Base-by-base conservation (phyloP, 1,140 invertebrate genomes). In the Uloborus diversus region DNA sequence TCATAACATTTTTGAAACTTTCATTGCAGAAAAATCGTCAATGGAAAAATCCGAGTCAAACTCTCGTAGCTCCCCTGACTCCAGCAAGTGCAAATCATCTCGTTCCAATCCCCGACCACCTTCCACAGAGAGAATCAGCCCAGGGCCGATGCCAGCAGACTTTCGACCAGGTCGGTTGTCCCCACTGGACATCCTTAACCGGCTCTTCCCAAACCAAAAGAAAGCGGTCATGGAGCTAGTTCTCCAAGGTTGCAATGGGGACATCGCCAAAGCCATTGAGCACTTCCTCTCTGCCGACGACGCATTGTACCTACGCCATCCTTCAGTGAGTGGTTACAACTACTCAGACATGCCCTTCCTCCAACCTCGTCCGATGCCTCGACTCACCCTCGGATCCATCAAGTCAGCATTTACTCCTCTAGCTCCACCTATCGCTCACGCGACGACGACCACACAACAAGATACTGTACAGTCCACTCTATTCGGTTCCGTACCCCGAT, bases 221-320 rank as follows among this genome's bases (percentile, higher is more conserved):
- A 89, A 93, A 14, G 91, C 93, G 0, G 94, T 97, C 0, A 85
- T 98, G 47, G 95, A 97, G 84, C 86, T 97, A 66, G 94, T 96
- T 11, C 86, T 96, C 11, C 91, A 94, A 80, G 90, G 94, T 25
- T 96, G 94, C 85, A 94, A 94, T 79, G 92, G 95, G 42, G 94
- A 96, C 84, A 85, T 96, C n/a, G 88, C 94, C 2, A 93, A 94
- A 79, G 91, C 92, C 9, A 93, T 93, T 28, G 91, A 93, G 82
- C 91, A 92, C 78, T 91, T 92, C 69, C 84, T 90, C 66, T 84
- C 85, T 73, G 66, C 85, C 30, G 65, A 81, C 79, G 73, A 86
- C 57, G 57, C 64, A 30, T 79, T 81, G 47, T 56, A 76, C 11
- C 32, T 83, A 17, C 70, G 30, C 1, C 80, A 69, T 37, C 69